phyloP scores from a whole-genome alignment of 2,888 invertebrate species.

The Melanostoma mellinum region DNA sequence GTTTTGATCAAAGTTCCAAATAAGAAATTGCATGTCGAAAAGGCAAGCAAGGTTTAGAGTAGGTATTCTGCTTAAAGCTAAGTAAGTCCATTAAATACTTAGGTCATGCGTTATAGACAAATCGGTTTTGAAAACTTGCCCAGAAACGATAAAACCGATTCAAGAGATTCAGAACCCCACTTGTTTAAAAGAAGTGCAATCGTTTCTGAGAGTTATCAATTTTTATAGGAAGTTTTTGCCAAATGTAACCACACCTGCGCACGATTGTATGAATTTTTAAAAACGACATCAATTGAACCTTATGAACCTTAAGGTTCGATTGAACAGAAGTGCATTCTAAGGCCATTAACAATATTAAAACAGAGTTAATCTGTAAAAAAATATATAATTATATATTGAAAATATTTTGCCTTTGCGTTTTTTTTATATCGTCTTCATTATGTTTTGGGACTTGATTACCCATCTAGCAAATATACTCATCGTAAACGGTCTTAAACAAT shows the following conservation, averaged over 20 bases:
- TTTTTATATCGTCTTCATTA: no score
- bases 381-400: no score
- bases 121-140: slow-evolving; percentile 73
- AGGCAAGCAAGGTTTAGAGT: slow-evolving; percentile 72
- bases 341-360: slow-evolving; percentile 25
- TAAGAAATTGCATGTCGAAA: no score
- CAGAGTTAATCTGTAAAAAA: no score
- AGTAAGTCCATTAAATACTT: no score
- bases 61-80: slow-evolving; percentile 70
- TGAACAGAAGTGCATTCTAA: not conserved
- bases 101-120: no score
- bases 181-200: slow-evolving; percentile 44
- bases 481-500: no score
- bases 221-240: slow-evolving; percentile 28
- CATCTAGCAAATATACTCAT: no score
- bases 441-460: no score
- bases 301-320: no score
- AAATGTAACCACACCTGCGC: slow-evolving; percentile 23
- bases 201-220: slow-evolving; percentile 14
- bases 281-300: slow-evolving; percentile 1
- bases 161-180: not conserved
- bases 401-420: no score
- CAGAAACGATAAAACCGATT: slow-evolving; percentile 74
- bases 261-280: slow-evolving; percentile 15
- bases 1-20: no score